Conservation (phyloP, 2,113 vertebrate species). For the Percopsis transmontana region DNA sequence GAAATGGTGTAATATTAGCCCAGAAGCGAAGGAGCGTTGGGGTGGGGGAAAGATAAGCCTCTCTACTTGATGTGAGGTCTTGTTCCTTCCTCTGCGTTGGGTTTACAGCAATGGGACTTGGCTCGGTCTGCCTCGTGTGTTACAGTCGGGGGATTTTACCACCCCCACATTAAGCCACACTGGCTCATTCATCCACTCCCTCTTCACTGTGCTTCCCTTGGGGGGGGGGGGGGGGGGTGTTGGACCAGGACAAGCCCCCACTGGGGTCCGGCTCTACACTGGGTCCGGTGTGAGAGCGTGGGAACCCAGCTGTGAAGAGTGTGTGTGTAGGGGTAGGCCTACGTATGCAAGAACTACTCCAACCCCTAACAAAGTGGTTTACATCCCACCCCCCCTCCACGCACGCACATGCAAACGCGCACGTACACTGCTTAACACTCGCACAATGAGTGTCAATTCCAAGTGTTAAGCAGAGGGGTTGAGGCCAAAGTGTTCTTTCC, state of each 20-base stretch:
- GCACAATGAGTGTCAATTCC: no score
- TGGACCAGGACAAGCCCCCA: slow-evolving; percentile 20
- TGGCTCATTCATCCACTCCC: slow-evolving; percentile 59
- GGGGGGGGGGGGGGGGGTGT: slow-evolving; percentile 2
- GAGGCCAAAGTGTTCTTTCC: no score
- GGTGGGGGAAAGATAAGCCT: neutral
- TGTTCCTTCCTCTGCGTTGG: slow-evolving; percentile 33
- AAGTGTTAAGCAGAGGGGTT: no score
- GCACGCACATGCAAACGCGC: no score
- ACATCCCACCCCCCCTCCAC: no score
- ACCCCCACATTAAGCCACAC: slow-evolving; percentile 58
- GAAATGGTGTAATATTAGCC: neutral
- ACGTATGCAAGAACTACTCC: no score
- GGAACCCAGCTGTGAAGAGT: slow-evolving; percentile 34
- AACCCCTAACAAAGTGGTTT: no score
- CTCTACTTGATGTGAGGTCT: slow-evolving; percentile 30
- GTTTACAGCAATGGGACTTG: slow-evolving; percentile 28
- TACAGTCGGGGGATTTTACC: slow-evolving; percentile 57
- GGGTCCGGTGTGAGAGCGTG: slow-evolving; percentile 48
- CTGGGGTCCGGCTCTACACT: slow-evolving; percentile 13
- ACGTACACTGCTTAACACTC: no score
- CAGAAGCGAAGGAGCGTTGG: neutral
- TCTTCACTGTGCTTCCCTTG: slow-evolving; percentile 30
- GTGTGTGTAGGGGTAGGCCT: no score
- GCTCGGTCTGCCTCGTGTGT: slow-evolving; percentile 32